Base-by-base conservation (phyloP, 2,113 vertebrate species). In the Athene noctua region DNA sequence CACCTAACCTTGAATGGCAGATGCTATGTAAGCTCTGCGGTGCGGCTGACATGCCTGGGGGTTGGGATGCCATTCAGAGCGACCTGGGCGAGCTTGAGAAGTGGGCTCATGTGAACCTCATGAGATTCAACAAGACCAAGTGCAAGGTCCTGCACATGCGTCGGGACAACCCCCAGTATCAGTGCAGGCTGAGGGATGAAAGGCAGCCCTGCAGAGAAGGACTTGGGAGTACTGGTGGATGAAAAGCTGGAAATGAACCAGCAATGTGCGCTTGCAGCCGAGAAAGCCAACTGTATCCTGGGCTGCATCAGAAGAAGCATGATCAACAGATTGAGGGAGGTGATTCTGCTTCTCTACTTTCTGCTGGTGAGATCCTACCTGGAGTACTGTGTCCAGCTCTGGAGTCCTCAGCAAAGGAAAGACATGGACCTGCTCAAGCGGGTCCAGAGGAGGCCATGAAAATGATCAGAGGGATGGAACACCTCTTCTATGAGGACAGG, bases 201-300 rank as follows among this genome's bases (percentile, higher is more conserved):
- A 14, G 10, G 49, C 34, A 54, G 22, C 9, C 13, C 47, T 81
- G 26, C 2, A 0, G 8, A 68, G 40, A 57, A 67, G 9, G 38
- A 34, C 15, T 57, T 62, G 10, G 22, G 15, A 2, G 6, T 63
- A 7, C 16, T 68, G 30, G 6, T 29, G 38, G 21, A 26, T 70
- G 23, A 59, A 82, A 79, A 62, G 21, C 21, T 0, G 0, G 6
- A 22, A 11, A 5, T n/a, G 18, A 94, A 7, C 13, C 0, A 0
- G 3, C 2, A 0, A 34, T 17, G 21, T 47, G 44, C 1, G 3
- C 17, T 71, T 9, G 7, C 17, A 51, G 18, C 21, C 13, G 32
- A 46, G 57, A 80, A 82, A 22, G 10, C 5, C 22, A 54, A 2
- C 10, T 1, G 0, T 57, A 15, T 47, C 34, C 30, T 38, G 8